phyloP scores from a whole-genome alignment of 2,888 invertebrate genomes.

The Limnephilus marmoratus region DNA sequence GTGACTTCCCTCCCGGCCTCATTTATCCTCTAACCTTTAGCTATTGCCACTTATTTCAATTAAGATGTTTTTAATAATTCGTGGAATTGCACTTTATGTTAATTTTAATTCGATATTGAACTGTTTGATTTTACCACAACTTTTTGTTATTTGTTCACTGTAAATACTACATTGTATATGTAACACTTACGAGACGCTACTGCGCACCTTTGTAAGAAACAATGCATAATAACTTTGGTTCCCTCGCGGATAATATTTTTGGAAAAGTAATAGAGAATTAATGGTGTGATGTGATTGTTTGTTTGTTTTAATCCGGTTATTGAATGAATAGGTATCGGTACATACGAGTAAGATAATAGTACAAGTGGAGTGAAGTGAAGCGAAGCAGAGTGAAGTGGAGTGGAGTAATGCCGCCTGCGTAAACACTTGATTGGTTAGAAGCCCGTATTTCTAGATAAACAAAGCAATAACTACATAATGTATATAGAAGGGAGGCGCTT shows the following conservation, averaged over 20 bases:
- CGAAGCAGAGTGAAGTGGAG: background rate
- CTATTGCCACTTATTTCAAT: background rate
- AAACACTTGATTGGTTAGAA: background rate
- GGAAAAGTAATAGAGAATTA: background rate
- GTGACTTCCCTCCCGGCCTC: background rate
- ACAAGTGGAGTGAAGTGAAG: no score
- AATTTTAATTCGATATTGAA: slow-evolving; percentile 2
- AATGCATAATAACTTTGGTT: background rate
- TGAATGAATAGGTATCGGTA: background rate
- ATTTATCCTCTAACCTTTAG: background rate
- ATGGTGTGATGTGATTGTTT: background rate
- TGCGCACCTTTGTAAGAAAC: background rate
- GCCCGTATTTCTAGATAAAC: slow-evolving; percentile 29
- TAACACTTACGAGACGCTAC: slow-evolving; percentile 2
- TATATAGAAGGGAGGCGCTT: slow-evolving; percentile 39
- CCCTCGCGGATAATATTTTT: background rate
- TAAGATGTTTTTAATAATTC: background rate
- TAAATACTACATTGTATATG: background rate
- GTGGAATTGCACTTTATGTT: background rate
- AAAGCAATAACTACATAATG: slow-evolving; percentile 52
- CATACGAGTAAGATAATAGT: background rate
- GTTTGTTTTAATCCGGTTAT: background rate
- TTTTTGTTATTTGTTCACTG: background rate
- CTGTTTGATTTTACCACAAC: background rate
- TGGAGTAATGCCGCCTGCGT: background rate